These are phyloP conservation scores for Hetaerina titia DNA, from an alignment of 2,888 invertebrate species.

Conservation along the genomic window DNA sequence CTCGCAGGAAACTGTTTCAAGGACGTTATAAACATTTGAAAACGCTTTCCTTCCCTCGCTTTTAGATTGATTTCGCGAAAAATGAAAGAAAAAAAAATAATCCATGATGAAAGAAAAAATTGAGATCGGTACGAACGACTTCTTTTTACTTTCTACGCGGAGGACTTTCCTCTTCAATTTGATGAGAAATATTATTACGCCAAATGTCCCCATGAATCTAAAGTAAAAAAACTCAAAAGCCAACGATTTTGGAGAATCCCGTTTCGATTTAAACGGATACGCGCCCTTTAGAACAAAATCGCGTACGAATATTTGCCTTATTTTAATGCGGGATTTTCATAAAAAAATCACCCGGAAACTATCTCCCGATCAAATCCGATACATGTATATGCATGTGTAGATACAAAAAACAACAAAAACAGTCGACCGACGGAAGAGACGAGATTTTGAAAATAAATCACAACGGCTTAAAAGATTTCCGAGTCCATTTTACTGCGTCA, in stretches of 20 bases:
- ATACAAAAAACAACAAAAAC: background rate
- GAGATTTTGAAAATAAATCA: slow-evolving; percentile 33
- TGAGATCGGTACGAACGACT: background rate
- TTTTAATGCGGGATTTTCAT: slow-evolving; percentile 19
- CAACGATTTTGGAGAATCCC: background rate
- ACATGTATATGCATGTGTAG: background rate
- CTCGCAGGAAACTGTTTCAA: background rate
- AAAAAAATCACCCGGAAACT: slow-evolving; percentile 22
- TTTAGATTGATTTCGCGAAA: background rate
- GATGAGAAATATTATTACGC: background rate
- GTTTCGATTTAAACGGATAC: background rate
- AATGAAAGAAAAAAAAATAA: background rate
- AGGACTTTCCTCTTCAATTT: background rate
- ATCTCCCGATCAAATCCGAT: background rate
- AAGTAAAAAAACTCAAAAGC: background rate
- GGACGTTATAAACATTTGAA: background rate
- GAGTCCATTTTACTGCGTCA: slow-evolving; percentile 56
- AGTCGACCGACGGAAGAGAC: background rate
- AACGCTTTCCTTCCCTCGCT: background rate
- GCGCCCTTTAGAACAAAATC: background rate
- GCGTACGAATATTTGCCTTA: background rate
- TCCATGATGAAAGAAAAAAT: background rate
- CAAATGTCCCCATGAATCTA: background rate
- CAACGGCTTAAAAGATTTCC: slow-evolving; percentile 40
- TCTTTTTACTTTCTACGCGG: background rate